Percentiles rank a stretch among this genome's conserved stretches.
These are phyloP conservation scores for Macrostomum lignano DNA, from an alignment of 1,140 invertebrate species.

Conservation along the genomic window DNA sequence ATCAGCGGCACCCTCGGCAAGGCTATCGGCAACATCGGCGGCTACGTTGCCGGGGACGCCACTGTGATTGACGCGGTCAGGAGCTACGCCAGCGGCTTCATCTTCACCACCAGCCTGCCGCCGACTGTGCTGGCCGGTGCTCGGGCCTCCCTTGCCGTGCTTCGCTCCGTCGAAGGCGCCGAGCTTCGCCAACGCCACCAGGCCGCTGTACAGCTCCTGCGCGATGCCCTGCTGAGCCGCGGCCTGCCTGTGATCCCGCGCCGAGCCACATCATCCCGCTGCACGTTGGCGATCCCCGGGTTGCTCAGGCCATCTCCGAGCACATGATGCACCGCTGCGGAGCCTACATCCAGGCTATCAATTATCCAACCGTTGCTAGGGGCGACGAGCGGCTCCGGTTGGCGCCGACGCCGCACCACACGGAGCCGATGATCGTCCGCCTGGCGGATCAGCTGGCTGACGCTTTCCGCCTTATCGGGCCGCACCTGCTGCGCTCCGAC, in stretches of 20 bases:
- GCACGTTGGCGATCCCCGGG: slow-evolving; percentile 36
- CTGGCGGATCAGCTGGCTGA: slow-evolving; percentile 46
- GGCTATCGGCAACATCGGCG: slow-evolving; percentile 48
- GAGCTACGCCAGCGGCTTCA: slow-evolving; percentile 70
- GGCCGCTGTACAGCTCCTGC: slow-evolving; percentile 53
- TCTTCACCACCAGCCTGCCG: slow-evolving; percentile 83
- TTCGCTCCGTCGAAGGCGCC: slow-evolving; percentile 57
- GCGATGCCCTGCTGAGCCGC: slow-evolving; percentile 42
- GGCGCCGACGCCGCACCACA: slow-evolving; percentile 74
- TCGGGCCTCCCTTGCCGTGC: slow-evolving; percentile 38
- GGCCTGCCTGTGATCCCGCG: slow-evolving; percentile 66
- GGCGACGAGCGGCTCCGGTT: slow-evolving; percentile 68
- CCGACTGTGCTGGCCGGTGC: slow-evolving; percentile 65
- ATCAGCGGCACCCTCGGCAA: slow-evolving; percentile 67
- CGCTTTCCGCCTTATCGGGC: no score
- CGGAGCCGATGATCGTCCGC: slow-evolving; percentile 56
- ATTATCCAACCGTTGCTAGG: slow-evolving; percentile 74
- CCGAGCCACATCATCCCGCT: slow-evolving; percentile 89
- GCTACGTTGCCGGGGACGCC: slow-evolving; percentile 55
- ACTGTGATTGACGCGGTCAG: slow-evolving; percentile 63
- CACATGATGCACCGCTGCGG: slow-evolving; percentile 49
- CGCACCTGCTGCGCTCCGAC: no score
- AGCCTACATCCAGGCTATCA: slow-evolving; percentile 83
- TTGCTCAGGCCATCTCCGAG: slow-evolving; percentile 68
- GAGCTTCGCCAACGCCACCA: slow-evolving; percentile 48